Base-by-base conservation (phyloP, 2,797 vertebrate species). In the Yasuhikotakia modesta region DNA sequence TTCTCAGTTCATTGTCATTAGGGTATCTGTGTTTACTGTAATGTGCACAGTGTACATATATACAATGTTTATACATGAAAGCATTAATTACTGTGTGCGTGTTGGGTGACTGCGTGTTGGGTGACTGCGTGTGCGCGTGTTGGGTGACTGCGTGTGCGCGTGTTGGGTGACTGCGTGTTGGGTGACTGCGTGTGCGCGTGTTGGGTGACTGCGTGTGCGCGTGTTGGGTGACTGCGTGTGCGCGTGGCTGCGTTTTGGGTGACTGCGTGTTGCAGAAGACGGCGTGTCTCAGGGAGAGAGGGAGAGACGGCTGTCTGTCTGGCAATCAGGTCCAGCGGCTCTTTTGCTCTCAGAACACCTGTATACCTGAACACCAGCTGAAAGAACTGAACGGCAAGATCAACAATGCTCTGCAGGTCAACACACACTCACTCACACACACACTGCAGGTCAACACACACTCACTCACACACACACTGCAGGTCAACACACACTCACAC, bases 271-370 rank as follows among this genome's bases (percentile, higher is more conserved):
- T 88, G 84, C 89, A 99, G 98, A 96, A 94, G 8, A 99, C 95
- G 1, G 93, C 93, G 4, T 94, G 95, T 84, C 91, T 99, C 70
- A 93, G 98, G 84, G 98, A 99, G 86, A 91, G 95, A 84, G 96
- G 94, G 67, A 93, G 94, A 50, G 98, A 98, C 53, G 94, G 97
- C 81, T 94, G 95, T 87, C 90, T 99, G 91, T 95, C 97, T 73
- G 98, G 98, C 81, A 93, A 99, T 84, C 96, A 99, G 92, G 97
- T 99, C 82, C 98, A 99, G 84, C 96, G 98, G 76, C 96, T 99
- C 84, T 99, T 99, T 91, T 99, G 98, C 90, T 97, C 96, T 19
- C 97, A 99, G 87, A 96, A 91, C 85, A 93, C 95, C 81, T 93
- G 93, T 76, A 96, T 99, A 86, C 96, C 97, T 30, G 98, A 99